Conservation (phyloP, 1,140 invertebrate genomes). For the Bombus impatiens region DNA sequence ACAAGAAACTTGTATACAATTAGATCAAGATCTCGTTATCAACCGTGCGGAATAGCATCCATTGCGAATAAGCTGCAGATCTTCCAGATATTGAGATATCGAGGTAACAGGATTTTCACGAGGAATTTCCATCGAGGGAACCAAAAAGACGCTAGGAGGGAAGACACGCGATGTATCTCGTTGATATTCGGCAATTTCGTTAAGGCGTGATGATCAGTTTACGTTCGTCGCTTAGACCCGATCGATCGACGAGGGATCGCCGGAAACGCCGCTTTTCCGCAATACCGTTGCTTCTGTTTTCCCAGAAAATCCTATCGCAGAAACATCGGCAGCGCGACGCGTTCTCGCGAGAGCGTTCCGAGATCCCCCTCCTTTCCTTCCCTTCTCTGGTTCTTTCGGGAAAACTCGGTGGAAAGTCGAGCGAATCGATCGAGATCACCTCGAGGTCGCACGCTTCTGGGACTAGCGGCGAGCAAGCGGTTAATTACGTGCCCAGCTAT, state of each 20-base stretch:
- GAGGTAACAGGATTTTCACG: background rate
- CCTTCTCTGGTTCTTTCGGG: background rate
- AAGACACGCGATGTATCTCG: background rate
- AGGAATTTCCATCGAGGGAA: background rate
- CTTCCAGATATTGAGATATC: too few species aligned
- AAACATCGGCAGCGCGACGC: conserved; percentile 1
- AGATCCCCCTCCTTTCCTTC: background rate
- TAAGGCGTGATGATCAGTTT: background rate
- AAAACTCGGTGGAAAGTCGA: conserved; percentile 26
- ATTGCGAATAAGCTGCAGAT: background rate
- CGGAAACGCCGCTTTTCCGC: background rate
- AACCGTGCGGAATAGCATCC: background rate
- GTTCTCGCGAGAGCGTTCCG: background rate
- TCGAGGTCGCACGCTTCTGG: background rate
- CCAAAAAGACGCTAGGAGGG: too few species aligned
- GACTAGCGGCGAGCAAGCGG: conserved; percentile 14
- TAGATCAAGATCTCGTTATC: background rate
- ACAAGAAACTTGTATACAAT: background rate
- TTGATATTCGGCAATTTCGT: background rate
- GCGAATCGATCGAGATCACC: conserved; percentile 22
- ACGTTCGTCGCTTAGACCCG: background rate
- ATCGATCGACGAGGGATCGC: background rate
- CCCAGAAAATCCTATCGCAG: conserved; percentile 28
- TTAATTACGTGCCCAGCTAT: background rate
- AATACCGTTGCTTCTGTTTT: conserved; percentile 10